phyloP scores from a whole-genome alignment of 2,113 vertebrate genomes.

The Condylura cristata region DNA sequence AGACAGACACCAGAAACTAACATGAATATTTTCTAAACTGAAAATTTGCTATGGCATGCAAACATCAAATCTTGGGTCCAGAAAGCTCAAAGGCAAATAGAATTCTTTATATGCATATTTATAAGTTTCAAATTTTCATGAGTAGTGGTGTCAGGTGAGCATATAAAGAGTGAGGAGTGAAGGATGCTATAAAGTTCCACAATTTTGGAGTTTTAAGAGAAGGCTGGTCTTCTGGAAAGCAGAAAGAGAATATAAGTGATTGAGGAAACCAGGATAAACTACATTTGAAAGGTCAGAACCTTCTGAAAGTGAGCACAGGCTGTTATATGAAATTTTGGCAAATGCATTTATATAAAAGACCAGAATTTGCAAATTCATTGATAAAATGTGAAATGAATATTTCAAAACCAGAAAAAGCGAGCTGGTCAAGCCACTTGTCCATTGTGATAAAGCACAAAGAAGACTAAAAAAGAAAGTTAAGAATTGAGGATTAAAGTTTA shows the following conservation, averaged over 20 bases:
- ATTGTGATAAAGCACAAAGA: slow-evolving; percentile 1
- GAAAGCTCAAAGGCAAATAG: background rate
- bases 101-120: background rate
- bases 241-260: slow-evolving; percentile 2
- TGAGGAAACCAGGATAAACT: background rate
- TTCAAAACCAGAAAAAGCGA: background rate
- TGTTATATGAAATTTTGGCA: slow-evolving; percentile 1
- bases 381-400: slow-evolving; percentile 3
- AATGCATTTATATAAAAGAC: slow-evolving; percentile 46
- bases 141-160: background rate
- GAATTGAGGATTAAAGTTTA: slow-evolving; percentile 15
- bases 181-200: background rate
- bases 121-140: slow-evolving; percentile 13
- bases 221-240: background rate
- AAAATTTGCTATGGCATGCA: background rate
- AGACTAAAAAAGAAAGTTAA: slow-evolving; percentile 35
- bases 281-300: slow-evolving; percentile 22
- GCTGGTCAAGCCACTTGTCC: background rate
- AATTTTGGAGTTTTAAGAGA: slow-evolving; percentile 50
- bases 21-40: background rate
- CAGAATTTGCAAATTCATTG: slow-evolving; percentile 40
- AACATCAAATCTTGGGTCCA: background rate
- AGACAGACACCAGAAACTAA: background rate
- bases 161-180: background rate
- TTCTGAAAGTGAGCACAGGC: background rate